Percentiles rank a stretch among this genome's conserved stretches.
Evolutionary conservation across 2,113 vertebrate genomes (phyloP).

Genomic region (Clupea harengus): DNA sequence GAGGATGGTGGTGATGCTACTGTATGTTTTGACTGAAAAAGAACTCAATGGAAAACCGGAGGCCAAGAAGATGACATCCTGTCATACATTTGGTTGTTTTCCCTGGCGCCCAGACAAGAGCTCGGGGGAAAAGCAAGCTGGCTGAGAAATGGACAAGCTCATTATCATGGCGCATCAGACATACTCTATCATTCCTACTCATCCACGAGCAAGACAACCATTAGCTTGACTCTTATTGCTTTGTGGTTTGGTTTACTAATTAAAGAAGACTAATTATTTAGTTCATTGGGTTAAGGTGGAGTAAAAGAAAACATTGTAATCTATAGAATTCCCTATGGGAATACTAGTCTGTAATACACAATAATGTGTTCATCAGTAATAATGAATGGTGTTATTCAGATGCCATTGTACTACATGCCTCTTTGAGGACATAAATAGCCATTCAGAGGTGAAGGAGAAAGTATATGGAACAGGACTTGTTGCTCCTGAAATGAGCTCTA

Average conservation of each 20-base stretch:
- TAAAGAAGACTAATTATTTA: background rate
- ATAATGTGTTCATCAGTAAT: background rate
- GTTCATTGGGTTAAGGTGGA: background rate
- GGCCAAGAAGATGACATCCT: background rate
- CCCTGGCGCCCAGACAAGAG: background rate
- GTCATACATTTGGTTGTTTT: background rate
- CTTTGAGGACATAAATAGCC: background rate
- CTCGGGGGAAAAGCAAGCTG: conserved; percentile 2
- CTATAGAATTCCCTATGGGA: no score
- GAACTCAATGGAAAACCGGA: background rate
- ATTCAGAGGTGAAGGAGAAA: background rate
- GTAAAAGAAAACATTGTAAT: background rate
- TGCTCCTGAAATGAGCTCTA: background rate
- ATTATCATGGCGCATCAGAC: conserved; percentile 41
- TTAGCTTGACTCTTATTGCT: background rate
- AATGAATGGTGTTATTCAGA: no score
- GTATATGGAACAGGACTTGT: background rate
- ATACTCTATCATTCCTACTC: conserved; percentile 31
- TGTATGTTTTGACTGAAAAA: no score
- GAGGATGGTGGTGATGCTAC: no score
- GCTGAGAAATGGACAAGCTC: conserved; percentile 31
- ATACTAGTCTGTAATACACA: background rate
- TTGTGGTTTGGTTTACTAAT: background rate
- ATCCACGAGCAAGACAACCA: conserved; percentile 9
- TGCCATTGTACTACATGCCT: no score